These are phyloP conservation scores for Mesocentrotus franciscanus DNA, from an alignment of 53 echinoderm and acorn worm species.

Conservation along the genomic window DNA sequence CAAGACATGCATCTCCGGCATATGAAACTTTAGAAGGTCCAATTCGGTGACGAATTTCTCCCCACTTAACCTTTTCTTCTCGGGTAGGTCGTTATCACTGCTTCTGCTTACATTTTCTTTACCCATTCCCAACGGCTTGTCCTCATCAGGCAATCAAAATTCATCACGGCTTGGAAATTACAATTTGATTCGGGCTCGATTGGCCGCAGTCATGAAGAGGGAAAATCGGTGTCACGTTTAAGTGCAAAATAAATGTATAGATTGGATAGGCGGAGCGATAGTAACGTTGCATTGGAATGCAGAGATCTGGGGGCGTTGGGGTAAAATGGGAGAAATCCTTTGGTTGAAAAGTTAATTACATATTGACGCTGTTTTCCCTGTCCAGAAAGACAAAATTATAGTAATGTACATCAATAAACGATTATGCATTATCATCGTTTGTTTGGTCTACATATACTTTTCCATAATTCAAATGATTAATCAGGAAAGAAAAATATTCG, in stretches of 20 bases:
- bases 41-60: constrained; percentile 54
- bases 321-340: neutral
- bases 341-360: neutral
- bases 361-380: no score
- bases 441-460: neutral
- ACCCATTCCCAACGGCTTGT: constrained; percentile 8
- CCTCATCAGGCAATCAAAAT: constrained; percentile 52
- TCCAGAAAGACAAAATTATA: neutral
- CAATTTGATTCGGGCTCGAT: constrained; percentile 56
- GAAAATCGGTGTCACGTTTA: constrained; percentile 46
- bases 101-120: constrained; percentile 34
- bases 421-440: neutral
- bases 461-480: neutral
- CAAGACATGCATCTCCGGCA: neutral
- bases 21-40: constrained; percentile 32
- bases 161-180: constrained; percentile 56
- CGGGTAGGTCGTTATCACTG: constrained; percentile 51
- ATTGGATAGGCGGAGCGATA: constrained; percentile 40
- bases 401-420: no score
- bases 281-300: neutral
- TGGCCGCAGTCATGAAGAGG: constrained; percentile 38
- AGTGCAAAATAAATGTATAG: constrained; percentile 35
- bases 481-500: no score
- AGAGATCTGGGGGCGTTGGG: neutral
- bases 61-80: constrained; percentile 53